A percentile compares a stretch with the other conserved stretches of the same genome.
Conservation (phyloP, 2,113 vertebrate species). For the Paralichthys olivaceus region DNA sequence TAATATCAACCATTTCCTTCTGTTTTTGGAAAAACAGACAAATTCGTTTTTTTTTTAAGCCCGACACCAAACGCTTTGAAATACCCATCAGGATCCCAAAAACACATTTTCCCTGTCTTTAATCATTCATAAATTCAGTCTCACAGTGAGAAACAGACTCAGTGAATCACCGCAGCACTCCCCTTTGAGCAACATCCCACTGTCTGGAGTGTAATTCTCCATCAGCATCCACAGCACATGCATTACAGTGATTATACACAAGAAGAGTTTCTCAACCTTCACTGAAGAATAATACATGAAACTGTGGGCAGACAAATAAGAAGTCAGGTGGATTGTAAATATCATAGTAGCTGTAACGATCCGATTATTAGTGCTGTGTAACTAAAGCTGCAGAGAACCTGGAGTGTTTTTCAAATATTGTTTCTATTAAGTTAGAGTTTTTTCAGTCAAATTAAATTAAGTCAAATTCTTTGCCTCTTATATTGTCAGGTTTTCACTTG, state of each 20-base stretch:
- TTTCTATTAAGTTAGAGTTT: too few species aligned
- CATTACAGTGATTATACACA: slow-evolving; percentile 7
- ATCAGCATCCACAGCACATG: slow-evolving; percentile 31
- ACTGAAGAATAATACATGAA: not conserved
- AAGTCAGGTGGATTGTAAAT: slow-evolving; percentile 15
- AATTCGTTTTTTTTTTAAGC: not conserved
- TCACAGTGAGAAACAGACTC: slow-evolving; percentile 1
- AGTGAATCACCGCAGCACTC: not conserved
- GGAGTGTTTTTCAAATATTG: too few species aligned
- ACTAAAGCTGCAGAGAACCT: too few species aligned
- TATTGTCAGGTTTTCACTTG: too few species aligned
- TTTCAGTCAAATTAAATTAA: too few species aligned
- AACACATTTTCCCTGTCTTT: not conserved
- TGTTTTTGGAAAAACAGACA: not conserved
- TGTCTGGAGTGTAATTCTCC: slow-evolving; percentile 29
- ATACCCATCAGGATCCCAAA: not conserved
- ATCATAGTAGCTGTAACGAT: not conserved
- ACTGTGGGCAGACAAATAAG: slow-evolving; percentile 8
- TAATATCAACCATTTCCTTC: not conserved
- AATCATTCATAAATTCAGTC: not conserved
- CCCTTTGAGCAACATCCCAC: slow-evolving; percentile 15
- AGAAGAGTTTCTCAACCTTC: slow-evolving; percentile 15
- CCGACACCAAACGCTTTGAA: not conserved
- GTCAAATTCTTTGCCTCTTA: too few species aligned
- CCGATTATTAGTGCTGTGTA: not conserved